These are phyloP conservation scores for Drosophila santomea DNA, from an alignment of 1,140 invertebrate genomes.

Conservation along the genomic window DNA sequence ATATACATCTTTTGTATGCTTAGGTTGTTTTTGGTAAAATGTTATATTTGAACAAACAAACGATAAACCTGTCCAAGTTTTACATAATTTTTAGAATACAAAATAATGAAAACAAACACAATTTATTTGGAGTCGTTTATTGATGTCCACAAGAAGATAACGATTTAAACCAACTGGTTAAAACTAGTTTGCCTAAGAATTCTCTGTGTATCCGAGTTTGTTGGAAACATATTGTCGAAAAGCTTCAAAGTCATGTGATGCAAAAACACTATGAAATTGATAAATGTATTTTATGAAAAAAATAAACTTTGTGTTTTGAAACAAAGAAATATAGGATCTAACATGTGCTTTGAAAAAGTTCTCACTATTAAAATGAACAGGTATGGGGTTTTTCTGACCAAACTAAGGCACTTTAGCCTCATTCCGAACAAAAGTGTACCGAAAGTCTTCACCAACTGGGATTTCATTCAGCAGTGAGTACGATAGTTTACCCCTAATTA, in stretches of 20 bases:
- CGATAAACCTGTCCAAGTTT: conserved; percentile 67
- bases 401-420: conserved; percentile 4
- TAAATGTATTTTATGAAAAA: conserved; percentile 57
- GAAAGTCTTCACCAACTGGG: conserved; percentile 34
- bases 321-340: conserved; percentile 5
- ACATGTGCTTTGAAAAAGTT: conserved; percentile 22
- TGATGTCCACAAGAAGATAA: conserved; percentile 33
- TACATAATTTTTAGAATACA: conserved; percentile 64
- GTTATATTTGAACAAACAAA: conserved; percentile 45
- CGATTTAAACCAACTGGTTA: neutral
- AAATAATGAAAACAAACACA: conserved; percentile 19
- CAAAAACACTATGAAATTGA: conserved; percentile 41
- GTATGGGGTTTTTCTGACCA: conserved; percentile 9
- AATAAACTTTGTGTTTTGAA: conserved; percentile 17
- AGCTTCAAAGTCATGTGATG: conserved; percentile 72
- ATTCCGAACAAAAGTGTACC: neutral
- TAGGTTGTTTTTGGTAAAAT: conserved; percentile 62
- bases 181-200: conserved; percentile 29
- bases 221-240: conserved; percentile 33
- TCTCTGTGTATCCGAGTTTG: conserved; percentile 31
- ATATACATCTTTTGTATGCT: conserved; percentile 53
- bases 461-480: conserved; percentile 64
- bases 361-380: conserved; percentile 42
- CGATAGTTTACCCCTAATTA: neutral
- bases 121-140: conserved; percentile 29